A percentile compares a stretch with the other conserved stretches of the same genome.
Conservation (phyloP, 2,113 vertebrate genomes). For the Hipposideros armiger region DNA sequence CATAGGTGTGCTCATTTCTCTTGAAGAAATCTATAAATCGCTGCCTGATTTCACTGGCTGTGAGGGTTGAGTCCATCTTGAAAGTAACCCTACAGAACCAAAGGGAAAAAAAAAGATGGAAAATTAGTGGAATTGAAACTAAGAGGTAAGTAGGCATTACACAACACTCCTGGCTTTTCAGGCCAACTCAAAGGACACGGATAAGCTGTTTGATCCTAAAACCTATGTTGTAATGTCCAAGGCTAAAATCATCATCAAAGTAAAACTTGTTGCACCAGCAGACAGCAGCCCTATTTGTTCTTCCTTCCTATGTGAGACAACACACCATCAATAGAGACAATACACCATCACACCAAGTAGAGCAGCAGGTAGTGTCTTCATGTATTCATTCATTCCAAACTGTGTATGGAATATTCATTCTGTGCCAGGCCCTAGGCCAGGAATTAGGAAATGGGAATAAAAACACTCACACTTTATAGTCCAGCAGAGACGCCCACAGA, state of each 20-base stretch:
- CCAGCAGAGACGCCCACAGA: not conserved
- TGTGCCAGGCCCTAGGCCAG: not conserved
- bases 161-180: not conserved
- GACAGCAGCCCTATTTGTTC: not conserved
- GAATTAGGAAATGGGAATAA: not conserved
- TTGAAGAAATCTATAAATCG: conserved; percentile 97
- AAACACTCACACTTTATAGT: not conserved
- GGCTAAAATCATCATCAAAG: conserved; percentile 2
- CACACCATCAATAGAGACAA: not conserved
- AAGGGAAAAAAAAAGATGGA: not conserved
- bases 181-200: not conserved
- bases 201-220: conserved; percentile 1
- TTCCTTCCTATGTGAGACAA: not conserved
- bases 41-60: conserved; percentile 94
- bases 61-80: conserved; percentile 92
- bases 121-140: not conserved
- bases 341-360: not conserved
- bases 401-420: not conserved
- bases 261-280: not conserved
- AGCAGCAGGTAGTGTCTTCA: not conserved
- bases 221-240: not conserved
- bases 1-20: conserved; percentile 92
- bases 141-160: not conserved
- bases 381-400: not conserved
- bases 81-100: conserved; percentile 37